Evolutionary conservation across 2,113 vertebrate genomes (phyloP).

Genomic region (Dryoscopus gambensis): DNA sequence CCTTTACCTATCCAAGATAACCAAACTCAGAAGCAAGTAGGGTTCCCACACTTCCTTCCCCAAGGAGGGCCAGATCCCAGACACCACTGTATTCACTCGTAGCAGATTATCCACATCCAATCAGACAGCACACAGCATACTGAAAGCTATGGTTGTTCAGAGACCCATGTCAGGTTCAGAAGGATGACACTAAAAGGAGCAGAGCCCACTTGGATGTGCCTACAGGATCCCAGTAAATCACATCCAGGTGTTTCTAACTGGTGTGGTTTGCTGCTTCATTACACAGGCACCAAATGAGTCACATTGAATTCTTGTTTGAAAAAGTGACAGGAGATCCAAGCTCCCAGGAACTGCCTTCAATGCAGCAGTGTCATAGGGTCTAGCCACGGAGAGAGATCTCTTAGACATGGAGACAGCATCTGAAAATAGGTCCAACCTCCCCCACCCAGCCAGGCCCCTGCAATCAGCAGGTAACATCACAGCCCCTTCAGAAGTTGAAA

Average conservation of each 20-base stretch:
- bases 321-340: neutral
- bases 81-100: neutral
- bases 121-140: neutral
- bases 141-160: neutral
- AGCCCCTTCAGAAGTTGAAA: neutral
- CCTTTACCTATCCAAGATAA: neutral
- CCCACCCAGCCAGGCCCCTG: neutral
- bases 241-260: neutral
- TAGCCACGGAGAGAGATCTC: neutral
- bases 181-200: neutral
- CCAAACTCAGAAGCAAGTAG: neutral
- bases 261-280: neutral
- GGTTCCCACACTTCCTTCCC: neutral
- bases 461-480: neutral
- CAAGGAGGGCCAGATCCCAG: neutral
- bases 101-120: neutral
- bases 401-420: neutral
- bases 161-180: neutral
- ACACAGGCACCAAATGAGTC: neutral
- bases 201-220: neutral
- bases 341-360: neutral
- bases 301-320: neutral
- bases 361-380: neutral
- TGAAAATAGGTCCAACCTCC: neutral
- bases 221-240: neutral